Conservation (phyloP, 2,888 invertebrate species). For the Melinaea menophilus region DNA sequence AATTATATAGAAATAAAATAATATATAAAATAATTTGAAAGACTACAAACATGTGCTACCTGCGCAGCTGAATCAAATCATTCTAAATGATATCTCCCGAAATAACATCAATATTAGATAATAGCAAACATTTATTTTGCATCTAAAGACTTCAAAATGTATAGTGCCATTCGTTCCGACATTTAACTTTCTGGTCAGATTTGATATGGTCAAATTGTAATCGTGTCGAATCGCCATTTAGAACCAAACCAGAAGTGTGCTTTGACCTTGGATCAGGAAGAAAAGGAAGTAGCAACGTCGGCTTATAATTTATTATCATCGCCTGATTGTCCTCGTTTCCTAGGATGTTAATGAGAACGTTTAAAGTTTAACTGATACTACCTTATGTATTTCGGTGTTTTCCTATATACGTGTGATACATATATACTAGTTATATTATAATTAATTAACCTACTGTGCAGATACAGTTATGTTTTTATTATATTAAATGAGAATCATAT, state of each 20-base stretch:
- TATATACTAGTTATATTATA: conserved; percentile 7
- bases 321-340: conserved; percentile 7
- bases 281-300: conserved; percentile 10
- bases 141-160: conserved; percentile 2
- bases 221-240: conserved; percentile 20
- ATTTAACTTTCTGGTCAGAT: conserved; percentile 21
- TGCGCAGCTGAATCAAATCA: not conserved
- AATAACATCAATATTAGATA: not conserved
- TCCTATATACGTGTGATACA: conserved; percentile 7
- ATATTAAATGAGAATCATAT: not conserved
- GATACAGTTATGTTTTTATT: not conserved
- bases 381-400: not conserved
- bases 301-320: conserved; percentile 1
- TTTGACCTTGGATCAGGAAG: conserved; percentile 13
- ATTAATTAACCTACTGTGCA: not conserved
- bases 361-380: conserved; percentile 4
- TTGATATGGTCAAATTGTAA: conserved; percentile 24
- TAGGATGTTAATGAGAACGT: conserved; percentile 6
- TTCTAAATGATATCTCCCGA: not conserved
- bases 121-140: conserved; percentile 6
- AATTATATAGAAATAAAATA: no score
- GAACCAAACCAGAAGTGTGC: conserved; percentile 19
- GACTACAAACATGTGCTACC: not conserved
- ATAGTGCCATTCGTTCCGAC: conserved; percentile 24
- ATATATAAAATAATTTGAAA: no score